These are phyloP conservation scores for Mystacornis crossleyi DNA, from an alignment of 2,113 vertebrate genomes.

Conservation along the genomic window DNA sequence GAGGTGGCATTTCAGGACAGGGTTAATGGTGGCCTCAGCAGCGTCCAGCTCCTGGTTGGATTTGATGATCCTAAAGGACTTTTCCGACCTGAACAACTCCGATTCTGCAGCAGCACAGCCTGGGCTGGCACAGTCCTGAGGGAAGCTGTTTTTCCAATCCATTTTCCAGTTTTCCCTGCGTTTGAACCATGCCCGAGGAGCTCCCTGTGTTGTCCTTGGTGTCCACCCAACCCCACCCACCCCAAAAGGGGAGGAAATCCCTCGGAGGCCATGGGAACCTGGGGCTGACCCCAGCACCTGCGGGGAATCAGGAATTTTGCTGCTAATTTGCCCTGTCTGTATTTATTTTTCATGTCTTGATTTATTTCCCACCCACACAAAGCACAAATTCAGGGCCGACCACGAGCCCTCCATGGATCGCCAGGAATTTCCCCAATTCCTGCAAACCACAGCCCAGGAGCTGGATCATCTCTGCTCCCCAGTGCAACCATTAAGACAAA, in stretches of 20 bases:
- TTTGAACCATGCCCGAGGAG: neutral
- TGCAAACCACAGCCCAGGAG: neutral
- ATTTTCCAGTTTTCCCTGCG: neutral
- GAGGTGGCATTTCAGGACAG: too few relatives aligned
- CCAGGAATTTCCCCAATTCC: fast-evolving
- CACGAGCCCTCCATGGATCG: fast-evolving
- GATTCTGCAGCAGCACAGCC: neutral
- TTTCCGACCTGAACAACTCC: neutral
- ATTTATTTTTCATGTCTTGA: neutral
- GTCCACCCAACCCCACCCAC: fast-evolving
- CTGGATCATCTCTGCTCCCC: neutral
- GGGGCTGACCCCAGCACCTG: neutral
- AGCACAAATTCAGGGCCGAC: neutral
- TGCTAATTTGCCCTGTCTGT: neutral
- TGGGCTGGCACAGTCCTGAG: too few relatives aligned
- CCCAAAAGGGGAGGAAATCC: neutral
- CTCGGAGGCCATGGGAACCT: neutral
- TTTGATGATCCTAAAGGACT: neutral
- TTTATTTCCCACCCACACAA: neutral
- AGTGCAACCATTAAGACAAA: neutral
- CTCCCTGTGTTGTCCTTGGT: neutral
- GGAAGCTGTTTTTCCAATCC: neutral
- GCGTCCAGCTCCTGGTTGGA: neutral
- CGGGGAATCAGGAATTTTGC: neutral
- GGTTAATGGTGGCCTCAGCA: neutral